Evolutionary conservation across 2,113 vertebrate genomes (phyloP), one percentile per base, ranked within the genome.

Genomic region (Xiphophorus maculatus): DNA sequence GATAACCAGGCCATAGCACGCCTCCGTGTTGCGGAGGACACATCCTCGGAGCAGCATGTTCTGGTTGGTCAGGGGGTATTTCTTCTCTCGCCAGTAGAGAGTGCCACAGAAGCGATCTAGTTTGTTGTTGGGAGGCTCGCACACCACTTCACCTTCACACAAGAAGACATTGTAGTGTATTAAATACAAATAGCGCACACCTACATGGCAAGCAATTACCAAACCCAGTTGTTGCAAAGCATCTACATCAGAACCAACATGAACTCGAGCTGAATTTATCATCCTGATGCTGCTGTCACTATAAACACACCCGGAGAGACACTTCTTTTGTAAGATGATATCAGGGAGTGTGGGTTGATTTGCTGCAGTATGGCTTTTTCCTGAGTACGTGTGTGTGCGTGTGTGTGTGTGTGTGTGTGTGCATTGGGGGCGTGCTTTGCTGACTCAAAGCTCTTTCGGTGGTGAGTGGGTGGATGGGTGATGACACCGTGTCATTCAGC

Each of bases 91-190:
- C 97, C 97, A 99, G 90, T 96, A 95, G 12, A 98, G 92, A 0
- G 89, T 96, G 35, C 97, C 97, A 0, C 94, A 92, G 84, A 98
- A 99, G 67, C 95, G 96, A 89, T 98, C 97, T 87, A 99, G 95
- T 78, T 98, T 99, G 90, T 99, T 99, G 94, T 99, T 99, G 72
- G 97, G 97, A 17, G 97, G 96, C 42, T 98, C 97, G 22, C 97
- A 98, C 86, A 98, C 92, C 77, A 98, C 97, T 89, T 99, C 97
- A 0, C 97, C 97, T 99, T 69, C 51, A 79, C 30, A 76, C 64
- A 79, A 51, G 83, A 28, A 68, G 32, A 25, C 5, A 7, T 58
- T 58, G 51, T 10, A 10, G 51, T n/a, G 19, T n/a, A 58, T 9
- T 25, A 25, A 58, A 58, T 25, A n/a, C n/a, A 37, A 58, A 76